Percentiles rank a stretch among this genome's conserved stretches.
These are phyloP conservation scores for Gobionotothen gibberifrons DNA, from an alignment of 2,797 vertebrate species.

Conservation along the genomic window DNA sequence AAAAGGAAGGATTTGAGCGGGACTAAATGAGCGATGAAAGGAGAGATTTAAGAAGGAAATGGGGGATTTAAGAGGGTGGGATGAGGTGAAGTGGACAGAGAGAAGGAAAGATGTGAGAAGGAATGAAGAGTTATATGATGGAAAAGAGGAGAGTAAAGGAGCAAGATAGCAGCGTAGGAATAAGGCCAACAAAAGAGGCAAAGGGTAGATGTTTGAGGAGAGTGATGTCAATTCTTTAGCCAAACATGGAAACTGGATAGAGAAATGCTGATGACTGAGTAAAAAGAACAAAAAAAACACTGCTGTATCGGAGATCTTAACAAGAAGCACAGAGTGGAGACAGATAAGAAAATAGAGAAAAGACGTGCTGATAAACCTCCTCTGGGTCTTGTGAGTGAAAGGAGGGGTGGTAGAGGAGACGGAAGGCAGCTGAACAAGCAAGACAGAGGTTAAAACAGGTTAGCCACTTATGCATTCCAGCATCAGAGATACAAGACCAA, in stretches of 20 bases:
- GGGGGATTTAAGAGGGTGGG: conserved; percentile 31
- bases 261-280: conserved; percentile 51
- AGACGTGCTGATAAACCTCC: conserved; percentile 61
- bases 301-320: conserved; percentile 49
- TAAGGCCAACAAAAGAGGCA: conserved; percentile 9
- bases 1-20: conserved; percentile 32
- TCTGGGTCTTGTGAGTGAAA: conserved; percentile 56
- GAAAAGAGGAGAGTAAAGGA: neutral
- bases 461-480: conserved; percentile 65
- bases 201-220: conserved; percentile 13
- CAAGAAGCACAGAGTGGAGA: conserved; percentile 24
- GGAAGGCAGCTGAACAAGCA: conserved; percentile 44
- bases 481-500: conserved; percentile 66
- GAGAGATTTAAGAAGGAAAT: conserved; percentile 54
- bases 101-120: conserved; percentile 36
- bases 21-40: conserved; percentile 53
- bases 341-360: conserved; percentile 64
- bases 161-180: neutral
- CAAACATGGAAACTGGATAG: conserved; percentile 26
- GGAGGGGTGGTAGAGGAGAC: conserved; percentile 33
- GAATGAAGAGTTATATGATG: conserved; percentile 20
- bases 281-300: conserved; percentile 23
- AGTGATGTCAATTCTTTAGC: conserved; percentile 24
- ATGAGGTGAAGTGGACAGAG: conserved; percentile 47
- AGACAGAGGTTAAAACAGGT: conserved; percentile 67